Conservation (phyloP, 2,113 vertebrate genomes). For the Acanthisitta chloris region DNA sequence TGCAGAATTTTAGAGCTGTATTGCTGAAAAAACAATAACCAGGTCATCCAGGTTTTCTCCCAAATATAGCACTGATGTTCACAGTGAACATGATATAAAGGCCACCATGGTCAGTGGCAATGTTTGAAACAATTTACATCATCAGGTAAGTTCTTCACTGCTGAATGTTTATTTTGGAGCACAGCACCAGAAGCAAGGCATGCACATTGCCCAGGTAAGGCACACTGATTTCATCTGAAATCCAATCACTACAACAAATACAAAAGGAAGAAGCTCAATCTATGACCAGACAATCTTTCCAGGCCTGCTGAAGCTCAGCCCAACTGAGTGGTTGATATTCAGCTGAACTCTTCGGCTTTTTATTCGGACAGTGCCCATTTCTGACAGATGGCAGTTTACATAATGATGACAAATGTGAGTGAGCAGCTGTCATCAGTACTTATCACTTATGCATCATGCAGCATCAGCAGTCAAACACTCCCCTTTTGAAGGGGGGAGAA, state of each 20-base stretch:
- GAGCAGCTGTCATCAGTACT: conserved; percentile 50
- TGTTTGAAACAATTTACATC: not conserved
- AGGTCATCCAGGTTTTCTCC: not conserved
- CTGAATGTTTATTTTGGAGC: not conserved
- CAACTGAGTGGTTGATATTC: not conserved
- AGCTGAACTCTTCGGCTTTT: not conserved
- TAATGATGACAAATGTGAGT: conserved; percentile 56
- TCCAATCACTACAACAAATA: rapidly evolving
- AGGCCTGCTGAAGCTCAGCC: not conserved
- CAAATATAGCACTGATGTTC: not conserved
- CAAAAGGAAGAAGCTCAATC: not conserved
- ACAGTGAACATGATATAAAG: not conserved
- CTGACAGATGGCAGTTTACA: conserved; percentile 40
- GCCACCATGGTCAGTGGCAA: not conserved
- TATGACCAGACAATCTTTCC: not conserved
- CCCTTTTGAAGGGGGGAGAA: not conserved
- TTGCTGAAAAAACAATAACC: not conserved
- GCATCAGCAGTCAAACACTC: not conserved
- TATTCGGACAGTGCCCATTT: not conserved
- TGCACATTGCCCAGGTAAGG: not conserved
- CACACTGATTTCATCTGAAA: not conserved
- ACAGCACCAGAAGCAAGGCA: not conserved
- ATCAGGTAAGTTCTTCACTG: not conserved
- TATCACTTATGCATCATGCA: not conserved
- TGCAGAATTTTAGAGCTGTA: not conserved